Base-by-base conservation (phyloP, 37 sponge, comb jelly and placozoan genomes). In the Bolinopsis microptera region DNA sequence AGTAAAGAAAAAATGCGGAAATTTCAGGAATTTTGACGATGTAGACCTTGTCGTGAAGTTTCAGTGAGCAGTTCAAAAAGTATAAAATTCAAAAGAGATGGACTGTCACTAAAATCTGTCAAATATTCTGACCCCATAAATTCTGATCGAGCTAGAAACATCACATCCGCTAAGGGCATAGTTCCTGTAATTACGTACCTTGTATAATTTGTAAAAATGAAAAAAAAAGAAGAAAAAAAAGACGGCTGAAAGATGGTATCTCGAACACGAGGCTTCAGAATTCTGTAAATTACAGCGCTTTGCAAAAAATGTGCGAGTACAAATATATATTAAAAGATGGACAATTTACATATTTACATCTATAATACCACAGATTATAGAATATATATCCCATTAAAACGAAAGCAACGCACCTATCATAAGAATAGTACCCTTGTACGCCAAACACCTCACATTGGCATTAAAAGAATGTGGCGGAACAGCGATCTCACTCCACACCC, bases 401-500 rank as follows among this genome's bases (percentile, higher is more conserved):
- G n/a, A n/a, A n/a, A n/a, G n/a, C n/a, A 5, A 70, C 74, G 23
- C 74, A 77, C 80, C 80, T 77, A 86, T 86, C 26, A 86, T 35
- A 0, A 86, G 90, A 25, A 86, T 40, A 86, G 61, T 27, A 0
- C 61, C 90, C 1, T 34, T 34, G 28, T 40, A 38, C 2, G 30
- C 61, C n/a, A 86, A 0, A 86, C 32, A 21, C 48, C 61, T 38
- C 2, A 13, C 27, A 24, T 34, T 86, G 61, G 41, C 18, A 26
- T 28, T 86, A 38, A 86, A 86, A 48, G 90, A 39, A 38, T 34
- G 36, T 23, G 61, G 41, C 2, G 90, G 90, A 18, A 38, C 32
- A 39, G 90, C 36, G 5, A 86, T 26, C 48, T 86, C 90, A 40
- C 61, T 38, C 90, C 90, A 86, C 1, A 36, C 24, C 13, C 90